Conservation (phyloP, 2,113 vertebrate genomes). For the Pimephales promelas region DNA sequence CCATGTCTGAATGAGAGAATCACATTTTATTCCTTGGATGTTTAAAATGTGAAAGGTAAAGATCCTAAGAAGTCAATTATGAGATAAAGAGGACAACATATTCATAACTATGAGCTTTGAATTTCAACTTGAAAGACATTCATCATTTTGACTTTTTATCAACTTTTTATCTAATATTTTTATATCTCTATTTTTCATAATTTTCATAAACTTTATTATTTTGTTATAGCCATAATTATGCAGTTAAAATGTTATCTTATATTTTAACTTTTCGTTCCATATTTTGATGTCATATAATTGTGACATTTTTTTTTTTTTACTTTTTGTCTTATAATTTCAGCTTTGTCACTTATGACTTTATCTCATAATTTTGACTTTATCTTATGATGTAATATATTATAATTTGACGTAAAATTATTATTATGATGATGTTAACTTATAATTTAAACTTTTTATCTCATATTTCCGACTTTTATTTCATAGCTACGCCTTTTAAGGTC, state of each 20-base stretch:
- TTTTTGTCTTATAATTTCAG: not conserved
- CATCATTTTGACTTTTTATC: not conserved
- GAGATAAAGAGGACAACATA: not conserved
- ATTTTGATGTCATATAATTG: no score
- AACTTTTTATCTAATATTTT: no score
- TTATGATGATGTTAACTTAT: not conserved
- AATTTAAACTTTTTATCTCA: not conserved
- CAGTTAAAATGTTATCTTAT: no score
- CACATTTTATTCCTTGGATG: not conserved
- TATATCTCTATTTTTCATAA: not conserved
- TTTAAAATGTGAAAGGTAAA: no score
- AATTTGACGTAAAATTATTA: not conserved
- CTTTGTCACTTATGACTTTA: not conserved
- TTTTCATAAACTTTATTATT: not conserved
- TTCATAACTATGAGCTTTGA: not conserved
- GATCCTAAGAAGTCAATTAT: not conserved
- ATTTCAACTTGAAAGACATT: not conserved
- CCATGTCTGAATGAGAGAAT: not conserved
- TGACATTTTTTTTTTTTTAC: not conserved
- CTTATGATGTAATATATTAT: not conserved
- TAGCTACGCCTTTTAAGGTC: not conserved
- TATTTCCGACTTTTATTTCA: not conserved
- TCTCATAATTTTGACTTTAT: not conserved
- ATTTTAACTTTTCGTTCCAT: no score
- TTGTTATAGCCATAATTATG: no score